These are phyloP conservation scores for Loriculus beryllinus DNA, from an alignment of 2,797 vertebrate genomes.

Conservation along the genomic window DNA sequence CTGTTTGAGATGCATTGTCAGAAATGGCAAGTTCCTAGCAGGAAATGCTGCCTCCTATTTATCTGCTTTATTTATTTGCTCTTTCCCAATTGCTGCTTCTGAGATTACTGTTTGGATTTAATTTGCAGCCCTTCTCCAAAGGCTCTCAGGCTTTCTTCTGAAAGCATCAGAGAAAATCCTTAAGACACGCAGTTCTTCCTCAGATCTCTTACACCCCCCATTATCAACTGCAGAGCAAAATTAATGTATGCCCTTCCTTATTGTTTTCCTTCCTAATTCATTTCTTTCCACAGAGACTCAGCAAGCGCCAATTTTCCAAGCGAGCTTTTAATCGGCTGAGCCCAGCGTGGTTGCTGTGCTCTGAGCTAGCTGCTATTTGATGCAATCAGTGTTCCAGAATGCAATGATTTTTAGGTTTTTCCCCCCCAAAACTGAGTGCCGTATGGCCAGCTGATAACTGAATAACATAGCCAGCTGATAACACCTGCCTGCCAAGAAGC, in stretches of 20 bases:
- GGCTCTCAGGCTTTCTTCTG: not conserved
- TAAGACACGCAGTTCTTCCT: not conserved
- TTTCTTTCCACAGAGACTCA: slow-evolving; percentile 33
- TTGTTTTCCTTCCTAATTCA: slow-evolving; percentile 57
- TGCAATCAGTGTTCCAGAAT: slow-evolving; percentile 19
- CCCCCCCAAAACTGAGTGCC: not conserved
- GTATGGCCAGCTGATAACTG: not conserved
- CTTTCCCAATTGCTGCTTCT: slow-evolving; percentile 5
- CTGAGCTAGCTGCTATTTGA: slow-evolving; percentile 38
- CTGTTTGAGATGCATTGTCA: not conserved
- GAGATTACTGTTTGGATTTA: slow-evolving; percentile 20
- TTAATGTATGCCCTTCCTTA: slow-evolving; percentile 34
- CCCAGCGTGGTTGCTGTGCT: slow-evolving; percentile 1
- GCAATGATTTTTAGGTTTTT: not conserved
- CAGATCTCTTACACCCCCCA: slow-evolving; percentile 11
- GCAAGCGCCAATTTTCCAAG: slow-evolving; percentile 50
- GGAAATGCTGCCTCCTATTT: not conserved
- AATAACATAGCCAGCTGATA: not conserved
- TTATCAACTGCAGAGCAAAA: slow-evolving; percentile 14
- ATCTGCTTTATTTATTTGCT: slow-evolving; percentile 22
- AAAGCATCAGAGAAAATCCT: not conserved
- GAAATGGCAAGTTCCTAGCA: not conserved
- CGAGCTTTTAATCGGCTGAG: slow-evolving; percentile 29
- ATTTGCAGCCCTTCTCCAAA: not conserved
- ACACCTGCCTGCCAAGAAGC: not conserved